A percentile compares a stretch with the other conserved stretches of the same genome.
These are phyloP conservation scores for Pseudocheirus occidentalis DNA, from an alignment of 2,797 vertebrate species.

Conservation along the genomic window DNA sequence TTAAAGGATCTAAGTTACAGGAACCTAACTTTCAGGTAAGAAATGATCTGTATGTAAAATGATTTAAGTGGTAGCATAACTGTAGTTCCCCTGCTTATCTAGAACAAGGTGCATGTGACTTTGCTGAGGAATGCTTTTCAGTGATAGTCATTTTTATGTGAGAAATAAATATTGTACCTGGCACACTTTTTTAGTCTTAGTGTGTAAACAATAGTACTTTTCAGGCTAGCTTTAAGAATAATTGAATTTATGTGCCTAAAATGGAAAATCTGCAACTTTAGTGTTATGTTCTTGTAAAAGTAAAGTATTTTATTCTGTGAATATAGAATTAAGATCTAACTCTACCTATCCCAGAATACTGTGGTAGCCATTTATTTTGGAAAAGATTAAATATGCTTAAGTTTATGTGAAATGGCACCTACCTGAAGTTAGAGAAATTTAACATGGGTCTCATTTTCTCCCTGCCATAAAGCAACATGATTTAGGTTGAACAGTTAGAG, in stretches of 20 bases:
- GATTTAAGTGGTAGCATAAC: neutral
- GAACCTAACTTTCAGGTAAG: conserved; percentile 68
- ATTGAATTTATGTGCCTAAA: neutral
- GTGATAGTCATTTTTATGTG: neutral
- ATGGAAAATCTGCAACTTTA: neutral
- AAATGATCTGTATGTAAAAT: conserved; percentile 15
- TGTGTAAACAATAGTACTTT: neutral
- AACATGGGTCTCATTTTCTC: neutral
- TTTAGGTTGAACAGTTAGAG: neutral
- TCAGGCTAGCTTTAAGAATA: neutral
- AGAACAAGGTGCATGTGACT: neutral
- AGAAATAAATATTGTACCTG: neutral
- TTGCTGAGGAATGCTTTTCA: neutral
- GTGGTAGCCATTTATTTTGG: neutral
- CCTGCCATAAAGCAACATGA: neutral
- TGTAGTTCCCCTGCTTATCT: neutral
- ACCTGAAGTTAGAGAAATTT: neutral
- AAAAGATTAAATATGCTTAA: neutral
- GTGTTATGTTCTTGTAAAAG: neutral
- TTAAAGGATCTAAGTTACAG: conserved; percentile 67
- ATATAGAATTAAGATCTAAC: too few relatives aligned
- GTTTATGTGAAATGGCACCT: neutral
- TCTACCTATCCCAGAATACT: accelerated
- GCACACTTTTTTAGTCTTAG: neutral
- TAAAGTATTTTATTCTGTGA: neutral